Conservation (phyloP, 2,113 vertebrate species). For the Haemorhous mexicanus region DNA sequence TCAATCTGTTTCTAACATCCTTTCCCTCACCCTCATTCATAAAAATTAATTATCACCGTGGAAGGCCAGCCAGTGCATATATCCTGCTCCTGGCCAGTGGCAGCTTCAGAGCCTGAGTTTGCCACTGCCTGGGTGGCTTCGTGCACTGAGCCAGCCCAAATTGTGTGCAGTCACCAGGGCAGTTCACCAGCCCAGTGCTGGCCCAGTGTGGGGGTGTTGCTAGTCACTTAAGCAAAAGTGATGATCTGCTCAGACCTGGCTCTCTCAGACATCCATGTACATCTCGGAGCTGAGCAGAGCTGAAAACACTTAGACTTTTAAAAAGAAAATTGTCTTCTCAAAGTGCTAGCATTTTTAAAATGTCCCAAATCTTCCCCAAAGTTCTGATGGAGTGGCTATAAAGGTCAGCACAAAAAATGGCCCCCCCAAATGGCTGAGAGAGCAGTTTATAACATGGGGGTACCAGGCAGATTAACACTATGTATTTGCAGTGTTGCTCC, state of each 20-base stretch:
- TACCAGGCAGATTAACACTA: not conserved
- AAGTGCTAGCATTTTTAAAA: not conserved
- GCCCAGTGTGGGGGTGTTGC: fast-evolving
- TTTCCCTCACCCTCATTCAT: not conserved
- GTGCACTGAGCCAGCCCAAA: fast-evolving
- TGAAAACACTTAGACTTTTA: not conserved
- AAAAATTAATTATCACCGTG: not conserved
- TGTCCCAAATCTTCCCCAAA: not conserved
- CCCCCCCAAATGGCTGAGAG: not conserved
- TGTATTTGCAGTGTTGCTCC: not conserved
- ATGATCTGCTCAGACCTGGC: not conserved
- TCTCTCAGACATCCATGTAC: not conserved
- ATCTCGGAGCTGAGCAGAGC: not conserved
- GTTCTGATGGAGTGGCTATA: not conserved
- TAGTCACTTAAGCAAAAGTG: not conserved
- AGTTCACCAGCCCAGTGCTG: no score
- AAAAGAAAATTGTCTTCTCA: not conserved
- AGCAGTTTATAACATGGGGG: not conserved
- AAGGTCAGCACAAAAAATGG: not conserved
- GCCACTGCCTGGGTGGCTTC: fast-evolving
- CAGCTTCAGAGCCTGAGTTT: not conserved
- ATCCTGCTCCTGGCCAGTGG: not conserved
- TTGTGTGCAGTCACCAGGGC: fast-evolving
- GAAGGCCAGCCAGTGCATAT: not conserved
- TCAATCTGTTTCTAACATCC: constrained; percentile 14